Evolutionary conservation across 1,140 invertebrate genomes (phyloP), one percentile per base, ranked within the genome.

Genomic region (Rhopalosiphum padi): DNA sequence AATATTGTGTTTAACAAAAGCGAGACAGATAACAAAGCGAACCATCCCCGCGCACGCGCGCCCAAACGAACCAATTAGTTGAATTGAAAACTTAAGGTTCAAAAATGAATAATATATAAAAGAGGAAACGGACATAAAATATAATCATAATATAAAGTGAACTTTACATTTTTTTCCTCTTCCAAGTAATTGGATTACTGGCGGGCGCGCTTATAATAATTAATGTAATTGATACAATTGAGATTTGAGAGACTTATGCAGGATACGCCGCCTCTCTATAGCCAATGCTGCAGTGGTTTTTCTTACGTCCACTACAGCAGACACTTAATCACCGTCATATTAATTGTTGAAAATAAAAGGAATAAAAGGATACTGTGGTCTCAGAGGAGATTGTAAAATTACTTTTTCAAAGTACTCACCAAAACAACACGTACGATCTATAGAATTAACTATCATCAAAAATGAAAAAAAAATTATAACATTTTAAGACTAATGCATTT

Each of bases 31-130:
- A 53, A 89, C 48, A 55, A 53, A 89, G 48, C 51, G 35, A 55
- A 55, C 23, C 43, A 30, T 6, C 5, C 6, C n/a, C 11, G 48
- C 87, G 88, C 35, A 41, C 51, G 43, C 48, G n/a, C 35, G 30
- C n/a, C 51, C 35, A 60, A 90, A 90, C 41, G 18, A 60, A 90
- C 89, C 89, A 90, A 90, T 90, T 90, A 90, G 89, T 90, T 25
- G 55, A 90, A 90, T 90, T 41, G 89, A 90, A 90, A 90, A 90
- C 53, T 90, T 90, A 68, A 68, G 53, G 51, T 55, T 55, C 88
- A 53, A 89, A 89, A 55, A 89, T 53, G 86, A 87, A 87, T 87
- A 87, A 87, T 87, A 87, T 48, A 87, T 48, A 48, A 48, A 87
- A n/a, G 86, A 35, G 25, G 6, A 87, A 48, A 48, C 15, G 25